These are phyloP conservation scores for Chlamydotis undulata DNA, from an alignment of 2,113 vertebrate species.

Conservation along the genomic window DNA sequence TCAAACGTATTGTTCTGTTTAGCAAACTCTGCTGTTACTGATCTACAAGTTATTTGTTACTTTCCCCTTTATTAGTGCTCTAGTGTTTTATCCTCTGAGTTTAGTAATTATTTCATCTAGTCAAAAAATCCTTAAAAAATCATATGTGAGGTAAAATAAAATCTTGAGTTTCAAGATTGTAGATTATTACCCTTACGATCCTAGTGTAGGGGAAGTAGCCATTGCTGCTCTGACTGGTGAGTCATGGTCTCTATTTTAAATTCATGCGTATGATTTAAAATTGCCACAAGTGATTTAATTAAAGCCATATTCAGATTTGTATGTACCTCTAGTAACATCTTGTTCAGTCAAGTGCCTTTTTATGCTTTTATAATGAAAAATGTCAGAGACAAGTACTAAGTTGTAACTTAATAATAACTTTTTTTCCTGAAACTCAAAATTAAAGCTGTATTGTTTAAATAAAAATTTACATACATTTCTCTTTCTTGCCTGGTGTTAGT, in stretches of 20 bases:
- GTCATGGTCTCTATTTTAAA: background rate
- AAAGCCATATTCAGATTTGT: background rate
- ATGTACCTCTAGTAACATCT: background rate
- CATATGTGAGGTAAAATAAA: background rate
- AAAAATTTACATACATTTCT: background rate
- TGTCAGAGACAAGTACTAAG: background rate
- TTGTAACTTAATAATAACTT: background rate
- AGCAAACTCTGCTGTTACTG: background rate
- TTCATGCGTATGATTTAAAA: background rate
- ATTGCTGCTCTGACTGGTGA: background rate
- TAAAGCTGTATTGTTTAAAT: background rate
- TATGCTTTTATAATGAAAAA: background rate
- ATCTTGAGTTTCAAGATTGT: background rate
- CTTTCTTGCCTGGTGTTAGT: background rate
- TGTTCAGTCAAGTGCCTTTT: background rate
- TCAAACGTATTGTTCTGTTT: background rate
- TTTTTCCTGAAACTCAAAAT: background rate
- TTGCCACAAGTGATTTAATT: background rate
- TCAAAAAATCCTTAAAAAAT: background rate
- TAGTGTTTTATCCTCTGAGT: background rate
- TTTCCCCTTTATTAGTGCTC: background rate
- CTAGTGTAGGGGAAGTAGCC: background rate
- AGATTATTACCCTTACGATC: background rate
- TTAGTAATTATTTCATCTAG: background rate
- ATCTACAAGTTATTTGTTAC: background rate